Percentiles rank a stretch among this genome's conserved stretches.
Evolutionary conservation across 23 tunicate genomes (phyloP).

Genomic region (Halocynthia aurantium): DNA sequence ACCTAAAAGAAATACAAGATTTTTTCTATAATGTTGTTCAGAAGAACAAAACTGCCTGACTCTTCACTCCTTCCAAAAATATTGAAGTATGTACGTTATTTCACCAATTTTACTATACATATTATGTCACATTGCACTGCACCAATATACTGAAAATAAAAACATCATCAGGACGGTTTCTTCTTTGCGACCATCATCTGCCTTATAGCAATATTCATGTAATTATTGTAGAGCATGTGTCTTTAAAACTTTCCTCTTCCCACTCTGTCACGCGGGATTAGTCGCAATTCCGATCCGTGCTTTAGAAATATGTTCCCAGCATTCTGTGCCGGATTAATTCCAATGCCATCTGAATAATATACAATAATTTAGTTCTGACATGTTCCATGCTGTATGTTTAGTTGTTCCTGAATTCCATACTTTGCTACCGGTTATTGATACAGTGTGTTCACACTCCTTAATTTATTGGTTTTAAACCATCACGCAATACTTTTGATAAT

Average conservation of each 20-base stretch:
- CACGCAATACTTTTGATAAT: not conserved
- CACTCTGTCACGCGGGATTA: slow-evolving; percentile 96
- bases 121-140: no score
- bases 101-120: no score
- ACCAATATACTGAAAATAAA: no score
- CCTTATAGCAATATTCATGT: no score
- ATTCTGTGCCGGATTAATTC: slow-evolving; percentile 91
- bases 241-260: slow-evolving; percentile 17
- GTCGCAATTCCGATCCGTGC: slow-evolving; percentile 88
- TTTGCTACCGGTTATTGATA: not conserved
- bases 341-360: slow-evolving; percentile 73
- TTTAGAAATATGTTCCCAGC: slow-evolving; percentile 96
- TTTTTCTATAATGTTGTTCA: no score
- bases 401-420: not conserved
- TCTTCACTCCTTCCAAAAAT: no score
- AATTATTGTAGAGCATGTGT: no score
- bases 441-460: not conserved
- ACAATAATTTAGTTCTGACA: not conserved
- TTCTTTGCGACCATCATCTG: no score
- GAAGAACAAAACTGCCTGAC: no score
- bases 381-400: not conserved
- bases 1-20: no score
- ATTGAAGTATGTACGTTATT: no score
- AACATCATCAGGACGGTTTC: no score
- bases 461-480: not conserved